Percentiles rank a stretch among this genome's conserved stretches.
Evolutionary conservation across 2,113 vertebrate species (phyloP).

Genomic region (Indicator indicator): DNA sequence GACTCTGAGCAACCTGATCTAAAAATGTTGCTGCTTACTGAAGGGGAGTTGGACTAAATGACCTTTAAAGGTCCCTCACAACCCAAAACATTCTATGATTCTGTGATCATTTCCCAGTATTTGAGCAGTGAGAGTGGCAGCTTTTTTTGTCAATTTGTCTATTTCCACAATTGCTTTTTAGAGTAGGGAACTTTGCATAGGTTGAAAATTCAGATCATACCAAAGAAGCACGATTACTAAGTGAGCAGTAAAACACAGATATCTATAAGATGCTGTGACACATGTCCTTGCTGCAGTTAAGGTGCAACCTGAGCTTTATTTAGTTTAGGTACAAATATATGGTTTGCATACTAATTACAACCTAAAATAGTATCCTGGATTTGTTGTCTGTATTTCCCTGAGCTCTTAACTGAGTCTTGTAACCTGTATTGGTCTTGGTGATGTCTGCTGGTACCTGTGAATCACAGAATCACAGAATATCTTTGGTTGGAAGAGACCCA

Average conservation of each 20-base stretch:
- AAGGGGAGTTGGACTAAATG: too few species aligned
- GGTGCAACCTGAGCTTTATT: background rate
- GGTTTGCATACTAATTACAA: background rate
- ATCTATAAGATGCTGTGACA: background rate
- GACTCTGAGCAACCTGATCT: too few species aligned
- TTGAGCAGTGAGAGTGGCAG: background rate
- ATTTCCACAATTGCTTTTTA: background rate
- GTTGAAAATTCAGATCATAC: background rate
- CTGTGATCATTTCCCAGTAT: background rate
- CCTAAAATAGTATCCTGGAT: background rate
- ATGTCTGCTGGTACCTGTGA: background rate
- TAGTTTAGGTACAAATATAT: background rate
- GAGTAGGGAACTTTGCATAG: background rate
- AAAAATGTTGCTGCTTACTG: too few species aligned
- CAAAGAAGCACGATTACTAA: background rate
- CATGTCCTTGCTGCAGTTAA: background rate
- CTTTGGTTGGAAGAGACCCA: too few species aligned
- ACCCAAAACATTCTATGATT: too few species aligned
- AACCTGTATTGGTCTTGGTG: background rate
- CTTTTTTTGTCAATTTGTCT: background rate
- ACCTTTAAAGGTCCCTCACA: too few species aligned
- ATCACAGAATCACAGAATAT: too few species aligned
- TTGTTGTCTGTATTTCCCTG: background rate
- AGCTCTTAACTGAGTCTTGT: background rate
- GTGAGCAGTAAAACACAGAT: background rate